Conservation (phyloP, 2,888 invertebrate species). For the Idaea straminata region DNA sequence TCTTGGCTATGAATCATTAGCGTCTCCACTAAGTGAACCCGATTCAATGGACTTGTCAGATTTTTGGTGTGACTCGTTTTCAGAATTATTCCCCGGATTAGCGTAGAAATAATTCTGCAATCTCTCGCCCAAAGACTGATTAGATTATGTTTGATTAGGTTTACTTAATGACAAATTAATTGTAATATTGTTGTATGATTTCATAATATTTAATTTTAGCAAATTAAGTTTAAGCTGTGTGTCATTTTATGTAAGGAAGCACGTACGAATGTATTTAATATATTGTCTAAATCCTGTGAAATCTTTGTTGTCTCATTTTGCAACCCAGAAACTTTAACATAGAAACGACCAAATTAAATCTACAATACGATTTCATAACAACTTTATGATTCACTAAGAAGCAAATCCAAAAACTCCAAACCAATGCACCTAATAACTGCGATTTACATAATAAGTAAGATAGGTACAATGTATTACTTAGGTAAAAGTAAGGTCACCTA, state of each 20-base stretch:
- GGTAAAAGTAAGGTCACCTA: background rate
- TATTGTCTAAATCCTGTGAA: background rate
- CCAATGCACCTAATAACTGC: background rate
- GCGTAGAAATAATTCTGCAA: constrained; percentile 69
- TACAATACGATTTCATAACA: background rate
- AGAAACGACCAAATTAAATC: background rate
- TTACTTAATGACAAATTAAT: constrained; percentile 48
- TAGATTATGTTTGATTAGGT: constrained; percentile 47
- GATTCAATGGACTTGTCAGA: constrained; percentile 79
- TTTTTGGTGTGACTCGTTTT: constrained; percentile 87
- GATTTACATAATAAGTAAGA: too few species aligned
- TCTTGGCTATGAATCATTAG: constrained; percentile 72
- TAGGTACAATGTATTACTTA: background rate
- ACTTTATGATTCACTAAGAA: background rate
- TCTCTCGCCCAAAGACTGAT: constrained; percentile 73
- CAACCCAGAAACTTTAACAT: background rate
- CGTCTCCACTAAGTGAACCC: constrained; percentile 71
- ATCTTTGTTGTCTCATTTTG: background rate
- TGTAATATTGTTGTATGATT: constrained; percentile 31
- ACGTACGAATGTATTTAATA: constrained; percentile 20
- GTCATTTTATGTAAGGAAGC: constrained; percentile 34
- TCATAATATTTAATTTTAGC: constrained; percentile 26
- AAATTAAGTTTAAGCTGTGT: constrained; percentile 24
- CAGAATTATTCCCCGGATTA: constrained; percentile 88
- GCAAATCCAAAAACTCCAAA: background rate